Conservation (phyloP, 1,140 invertebrate species). For the Phthorimaea operculella region DNA sequence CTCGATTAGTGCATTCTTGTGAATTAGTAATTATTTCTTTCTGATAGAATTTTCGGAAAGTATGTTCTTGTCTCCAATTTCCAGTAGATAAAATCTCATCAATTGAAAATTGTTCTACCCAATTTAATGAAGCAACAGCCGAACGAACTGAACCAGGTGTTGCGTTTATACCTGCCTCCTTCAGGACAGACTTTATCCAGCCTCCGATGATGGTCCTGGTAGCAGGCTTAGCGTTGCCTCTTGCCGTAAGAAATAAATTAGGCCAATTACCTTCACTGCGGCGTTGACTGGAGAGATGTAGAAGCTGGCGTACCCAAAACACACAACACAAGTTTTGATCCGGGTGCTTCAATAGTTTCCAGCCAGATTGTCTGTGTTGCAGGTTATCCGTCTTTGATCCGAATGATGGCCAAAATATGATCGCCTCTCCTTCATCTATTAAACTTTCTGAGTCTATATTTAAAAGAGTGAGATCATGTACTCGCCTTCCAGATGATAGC, state of each 20-base stretch:
- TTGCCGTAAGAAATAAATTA: slow-evolving; percentile 19
- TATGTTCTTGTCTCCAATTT: slow-evolving; percentile 30
- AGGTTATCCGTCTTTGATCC: not conserved
- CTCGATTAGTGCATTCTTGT: slow-evolving; percentile 5
- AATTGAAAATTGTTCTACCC: slow-evolving; percentile 23
- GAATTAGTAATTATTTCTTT: slow-evolving; percentile 14
- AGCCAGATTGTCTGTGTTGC: not conserved
- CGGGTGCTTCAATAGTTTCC: not conserved
- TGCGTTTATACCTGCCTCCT: slow-evolving; percentile 24
- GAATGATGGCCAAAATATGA: not conserved
- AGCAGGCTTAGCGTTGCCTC: slow-evolving; percentile 15
- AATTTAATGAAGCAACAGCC: slow-evolving; percentile 37
- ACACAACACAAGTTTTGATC: not conserved
- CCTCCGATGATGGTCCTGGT: slow-evolving; percentile 26
- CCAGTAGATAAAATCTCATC: slow-evolving; percentile 27
- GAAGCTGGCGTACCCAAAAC: not conserved
- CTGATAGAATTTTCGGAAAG: slow-evolving; percentile 26
- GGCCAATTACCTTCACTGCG: slow-evolving; percentile 7
- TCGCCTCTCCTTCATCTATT: not conserved
- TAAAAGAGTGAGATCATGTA: not conserved
- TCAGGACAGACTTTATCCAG: slow-evolving; percentile 35
- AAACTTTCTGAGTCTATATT: not conserved
- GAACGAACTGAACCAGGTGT: slow-evolving; percentile 31
- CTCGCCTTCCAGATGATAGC: not conserved
- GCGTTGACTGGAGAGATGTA: not conserved